Base-by-base conservation (phyloP, 2,888 invertebrate genomes). In the Orgyia antiqua region DNA sequence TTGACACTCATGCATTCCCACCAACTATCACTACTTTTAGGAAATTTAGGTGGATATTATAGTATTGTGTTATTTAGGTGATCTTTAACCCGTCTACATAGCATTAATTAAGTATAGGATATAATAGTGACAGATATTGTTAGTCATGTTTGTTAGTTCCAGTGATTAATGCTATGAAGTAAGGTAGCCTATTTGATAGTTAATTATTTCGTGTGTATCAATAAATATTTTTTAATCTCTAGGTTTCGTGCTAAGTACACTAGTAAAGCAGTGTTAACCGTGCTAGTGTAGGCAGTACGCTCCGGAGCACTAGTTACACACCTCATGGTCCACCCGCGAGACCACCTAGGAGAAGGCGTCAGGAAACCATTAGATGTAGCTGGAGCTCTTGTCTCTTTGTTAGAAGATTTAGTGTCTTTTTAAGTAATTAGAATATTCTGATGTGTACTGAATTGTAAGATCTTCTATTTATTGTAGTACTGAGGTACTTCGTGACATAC, bases 161-260 rank as follows among this genome's bases (percentile, higher is more conserved):
- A 39, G 62, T 61, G 58, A 72, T 82, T 80, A 82, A 82, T 82
- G 82, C 79, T 83, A 72, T 84, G 80, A 62, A 76, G 80, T 74
- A 62, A 76, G 80, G 74, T 74, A 74, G 72, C 63, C 55, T 51
- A 31, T 63, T 50, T 72, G 66, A 61, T 70, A 70, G 67, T 68
- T 25, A 46, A 68, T 40, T 69, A 60, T 63, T 25, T 60, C 63
- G 54, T 74, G 45, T 82, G 70, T 74, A 65, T 82, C 61, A 75
- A 75, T 63, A 66, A 76, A 76, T 68, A 60, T 80, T 82, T 86
- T 84, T 86, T 86, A 86, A 86, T 86, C 86, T 86, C 86, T 86
- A 86, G 86, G 86, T 84, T 84, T 79, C 86, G 86, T 84, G 86
- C 83, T 86, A 86, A 83, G 82, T 83, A 82, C 83, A 86, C 84